Evolutionary conservation across 1,140 invertebrate genomes (phyloP), one percentile per base, ranked within the genome.

Genomic region (Uloborus diversus): DNA sequence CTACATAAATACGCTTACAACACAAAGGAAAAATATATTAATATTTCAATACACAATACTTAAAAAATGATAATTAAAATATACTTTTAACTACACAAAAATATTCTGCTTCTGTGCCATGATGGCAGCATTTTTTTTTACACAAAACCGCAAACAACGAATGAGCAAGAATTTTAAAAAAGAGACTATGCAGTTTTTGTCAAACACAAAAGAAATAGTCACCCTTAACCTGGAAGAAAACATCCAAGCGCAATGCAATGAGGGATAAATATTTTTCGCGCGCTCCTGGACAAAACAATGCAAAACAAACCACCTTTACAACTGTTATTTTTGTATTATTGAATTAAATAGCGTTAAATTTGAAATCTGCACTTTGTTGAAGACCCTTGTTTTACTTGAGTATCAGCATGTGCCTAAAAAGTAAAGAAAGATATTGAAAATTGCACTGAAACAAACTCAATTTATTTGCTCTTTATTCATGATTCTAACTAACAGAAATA

Each of bases 381-480:
- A 0, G 70, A 75, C 5, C 70, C 70, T 3, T 37, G 47, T 75
- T 75, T 75, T 49, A 75, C 14, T 62, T 75, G 70, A 23, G 70
- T 75, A 25, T 75, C 70, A 25, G 57, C 9, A 75, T 75, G 70
- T 1, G 70, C 70, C 61, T 66, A 28, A 25, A 66, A 66, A 27
- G n/a, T 11, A 27, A 66, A 47, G 1, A 65, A 20, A 20, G 25
- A 25, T 20, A n/a, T n/a, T n/a, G n/a, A n/a, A n/a, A n/a, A n/a
- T n/a, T n/a, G n/a, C n/a, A n/a, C n/a, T n/a, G n/a, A n/a, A n/a
- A n/a, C n/a, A n/a, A n/a, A n/a, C n/a, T n/a, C n/a, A n/a, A n/a
- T n/a, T n/a, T n/a, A n/a, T n/a, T n/a, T n/a, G n/a, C n/a, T n/a
- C n/a, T n/a, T n/a, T n/a, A n/a, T n/a, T n/a, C n/a, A n/a, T n/a